A percentile compares a stretch with the other conserved stretches of the same genome.
These are phyloP conservation scores for Acanthosepion esculentum DNA, from an alignment of 2,888 invertebrate species.

Conservation along the genomic window DNA sequence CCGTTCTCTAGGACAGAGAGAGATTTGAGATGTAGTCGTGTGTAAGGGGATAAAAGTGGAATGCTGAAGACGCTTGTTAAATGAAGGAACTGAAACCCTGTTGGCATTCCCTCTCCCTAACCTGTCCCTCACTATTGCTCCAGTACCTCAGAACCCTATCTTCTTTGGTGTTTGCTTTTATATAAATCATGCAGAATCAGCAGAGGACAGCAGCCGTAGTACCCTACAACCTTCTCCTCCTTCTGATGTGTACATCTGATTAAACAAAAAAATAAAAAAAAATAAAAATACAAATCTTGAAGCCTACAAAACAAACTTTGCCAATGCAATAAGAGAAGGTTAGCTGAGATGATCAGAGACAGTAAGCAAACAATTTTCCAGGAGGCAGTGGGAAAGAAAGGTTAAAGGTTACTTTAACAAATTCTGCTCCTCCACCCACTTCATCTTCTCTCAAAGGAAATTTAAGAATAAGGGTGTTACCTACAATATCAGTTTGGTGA, in stretches of 20 bases:
- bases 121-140: no score
- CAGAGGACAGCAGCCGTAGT: not conserved
- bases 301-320: constrained; percentile 20
- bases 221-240: not conserved
- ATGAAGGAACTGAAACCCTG: not conserved
- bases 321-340: constrained; percentile 8
- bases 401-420: not conserved
- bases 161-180: not conserved
- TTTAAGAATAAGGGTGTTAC: not conserved
- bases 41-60: no score
- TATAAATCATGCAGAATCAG: constrained; percentile 33
- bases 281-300: not conserved
- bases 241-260: not conserved
- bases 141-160: not conserved
- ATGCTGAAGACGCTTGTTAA: no score
- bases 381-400: not conserved
- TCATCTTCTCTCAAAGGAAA: not conserved
- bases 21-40: no score
- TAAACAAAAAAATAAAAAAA: not conserved
- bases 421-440: not conserved
- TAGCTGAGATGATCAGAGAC: not conserved
- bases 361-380: not conserved
- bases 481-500: not conserved
- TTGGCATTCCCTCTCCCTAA: not conserved
- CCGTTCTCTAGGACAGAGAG: no score